Evolutionary conservation across 2,797 vertebrate species (phyloP), one percentile per base, ranked within the genome.

Genomic region (Enteromius radiatus): DNA sequence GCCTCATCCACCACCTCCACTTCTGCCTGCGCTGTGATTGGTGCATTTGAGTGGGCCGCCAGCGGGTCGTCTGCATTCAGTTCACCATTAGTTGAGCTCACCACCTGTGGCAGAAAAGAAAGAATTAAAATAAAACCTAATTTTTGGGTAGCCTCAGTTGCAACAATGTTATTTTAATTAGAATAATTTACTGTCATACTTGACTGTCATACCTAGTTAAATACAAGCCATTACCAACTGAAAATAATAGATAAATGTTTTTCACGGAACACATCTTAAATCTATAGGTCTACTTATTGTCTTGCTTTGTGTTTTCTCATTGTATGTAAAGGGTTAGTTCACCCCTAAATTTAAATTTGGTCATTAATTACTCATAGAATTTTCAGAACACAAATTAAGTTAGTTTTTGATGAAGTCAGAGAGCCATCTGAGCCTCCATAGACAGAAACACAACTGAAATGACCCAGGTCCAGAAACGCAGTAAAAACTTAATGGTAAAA

Each of bases 1-100:
- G 98, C 97, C 94, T 99, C 98, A 76, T 99, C 98, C 90, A 97
- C 96, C 92, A 98, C 96, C 90, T 99, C 97, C 96, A 98, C 97
- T 91, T 99, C 98, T 0, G 98, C 93, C 87, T 97, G 97, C 15
- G 97, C 96, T 68, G 97, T 96, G 87, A 99, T 97, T 0, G 97
- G 98, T 65, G 96, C 96, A 2, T 95, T 99, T 89, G 98, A 98
- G 88, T 98, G 97, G 84, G 91, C 96, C 54, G 96, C 95, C 0
- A 96, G 95, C 0, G 96, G 97, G 87, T 99, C 97, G 0, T 99
- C 98, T 2, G 95, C 94, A 3, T 99, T 99, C 93, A 99, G 95
- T 92, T 99, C 98, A 85, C 98, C 98, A 0, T 99, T 99, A 89
- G 98, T 98, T 12, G 98, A 99, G 90, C 96, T 99, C 85, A 99